Conservation (phyloP, 2,113 vertebrate genomes). For the Siniperca knerii region DNA sequence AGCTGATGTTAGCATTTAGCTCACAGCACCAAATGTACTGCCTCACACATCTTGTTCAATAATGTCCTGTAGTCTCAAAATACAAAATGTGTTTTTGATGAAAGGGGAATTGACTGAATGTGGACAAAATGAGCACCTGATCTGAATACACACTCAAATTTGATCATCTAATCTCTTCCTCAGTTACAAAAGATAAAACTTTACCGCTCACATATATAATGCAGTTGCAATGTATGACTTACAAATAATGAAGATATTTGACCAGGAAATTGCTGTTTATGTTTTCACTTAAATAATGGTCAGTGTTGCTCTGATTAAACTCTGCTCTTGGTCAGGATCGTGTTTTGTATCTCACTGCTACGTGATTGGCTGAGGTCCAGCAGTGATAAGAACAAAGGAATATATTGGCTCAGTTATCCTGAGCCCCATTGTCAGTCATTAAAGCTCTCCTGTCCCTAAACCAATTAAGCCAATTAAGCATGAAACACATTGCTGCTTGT, state of each 20-base stretch:
- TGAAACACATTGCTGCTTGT: conserved; percentile 69
- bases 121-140: background rate
- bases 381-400: conserved; percentile 66
- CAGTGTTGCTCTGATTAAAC: conserved; percentile 26
- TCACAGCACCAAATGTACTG: background rate
- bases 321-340: conserved; percentile 38
- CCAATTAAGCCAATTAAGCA: conserved; percentile 79
- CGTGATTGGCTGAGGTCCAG: conserved; percentile 63
- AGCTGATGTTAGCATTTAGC: background rate
- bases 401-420: conserved; percentile 67
- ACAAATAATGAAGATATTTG: background rate
- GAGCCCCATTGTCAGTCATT: conserved; percentile 62
- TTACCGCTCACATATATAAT: background rate
- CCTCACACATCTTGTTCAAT: background rate
- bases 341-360: conserved; percentile 42
- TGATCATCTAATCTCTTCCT: background rate
- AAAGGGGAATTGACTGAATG: background rate
- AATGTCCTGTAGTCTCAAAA: background rate
- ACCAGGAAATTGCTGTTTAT: conserved; percentile 6
- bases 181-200: background rate
- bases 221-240: background rate
- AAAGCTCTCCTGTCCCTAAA: conserved; percentile 68
- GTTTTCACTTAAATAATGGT: conserved; percentile 24
- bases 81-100: background rate
- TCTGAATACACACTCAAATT: background rate